phyloP scores from a whole-genome alignment of 2,113 vertebrate species.

The Empidonax alnorum region DNA sequence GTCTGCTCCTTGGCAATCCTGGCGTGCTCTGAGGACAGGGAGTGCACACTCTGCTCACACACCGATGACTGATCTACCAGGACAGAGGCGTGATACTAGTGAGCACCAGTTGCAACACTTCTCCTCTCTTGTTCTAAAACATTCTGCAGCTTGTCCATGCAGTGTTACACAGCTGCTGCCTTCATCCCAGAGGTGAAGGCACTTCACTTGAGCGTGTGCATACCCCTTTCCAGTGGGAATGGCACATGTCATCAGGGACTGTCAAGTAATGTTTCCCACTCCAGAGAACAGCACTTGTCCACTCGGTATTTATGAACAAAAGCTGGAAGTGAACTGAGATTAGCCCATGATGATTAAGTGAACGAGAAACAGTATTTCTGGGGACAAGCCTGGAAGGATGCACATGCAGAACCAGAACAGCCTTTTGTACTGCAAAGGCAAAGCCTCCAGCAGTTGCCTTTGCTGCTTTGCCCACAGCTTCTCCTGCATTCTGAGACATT shows the following conservation, averaged over 20 bases:
- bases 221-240: background rate
- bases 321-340: background rate
- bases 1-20: constrained; percentile 78
- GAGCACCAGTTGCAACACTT: background rate
- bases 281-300: background rate
- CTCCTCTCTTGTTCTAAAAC: background rate
- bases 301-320: background rate
- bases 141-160: background rate
- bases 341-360: background rate
- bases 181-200: background rate
- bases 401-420: background rate
- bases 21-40: constrained; percentile 73
- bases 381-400: background rate
- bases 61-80: background rate
- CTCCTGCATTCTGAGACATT: too few relatives aligned
- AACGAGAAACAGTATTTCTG: background rate
- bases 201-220: fast-evolving
- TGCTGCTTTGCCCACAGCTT: background rate
- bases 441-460: background rate
- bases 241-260: fast-evolving
- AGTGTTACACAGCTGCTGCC: background rate
- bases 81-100: fast-evolving
- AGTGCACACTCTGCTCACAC: constrained; percentile 22
- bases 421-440: background rate
- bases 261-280: background rate